Percentiles rank a stretch among this genome's conserved stretches.
Evolutionary conservation across 2,113 vertebrate species (phyloP).

Genomic region (Amblyopsis rosae): DNA sequence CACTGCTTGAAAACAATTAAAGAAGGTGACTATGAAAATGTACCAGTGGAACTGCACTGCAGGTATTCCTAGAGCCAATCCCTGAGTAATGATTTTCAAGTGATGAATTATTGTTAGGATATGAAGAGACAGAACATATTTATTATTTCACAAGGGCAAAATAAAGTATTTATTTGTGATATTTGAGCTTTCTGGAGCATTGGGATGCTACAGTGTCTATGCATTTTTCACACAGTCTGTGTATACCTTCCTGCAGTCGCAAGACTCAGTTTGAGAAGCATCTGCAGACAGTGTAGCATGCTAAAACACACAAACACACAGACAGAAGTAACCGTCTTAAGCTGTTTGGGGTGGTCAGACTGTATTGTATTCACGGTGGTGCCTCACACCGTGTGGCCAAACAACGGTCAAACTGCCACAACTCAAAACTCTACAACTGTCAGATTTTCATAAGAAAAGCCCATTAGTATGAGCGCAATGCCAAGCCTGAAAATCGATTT

Average conservation of each 20-base stretch:
- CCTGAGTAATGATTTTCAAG: too few species aligned
- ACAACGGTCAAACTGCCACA: slow-evolving; percentile 35
- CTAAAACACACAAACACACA: too few species aligned
- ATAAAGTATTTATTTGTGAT: too few species aligned
- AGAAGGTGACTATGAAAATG: too few species aligned
- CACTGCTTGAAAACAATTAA: too few species aligned
- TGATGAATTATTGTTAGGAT: not conserved
- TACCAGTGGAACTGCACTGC: too few species aligned
- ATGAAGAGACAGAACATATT: not conserved
- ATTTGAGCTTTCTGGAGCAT: too few species aligned
- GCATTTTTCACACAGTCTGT: not conserved
- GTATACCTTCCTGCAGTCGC: not conserved
- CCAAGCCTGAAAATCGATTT: slow-evolving; percentile 52
- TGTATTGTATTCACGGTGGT: not conserved
- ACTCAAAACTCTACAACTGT: slow-evolving; percentile 20
- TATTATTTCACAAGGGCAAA: not conserved
- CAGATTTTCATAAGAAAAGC: slow-evolving; percentile 48
- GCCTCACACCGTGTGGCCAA: slow-evolving; percentile 2
- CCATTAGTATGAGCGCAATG: slow-evolving; percentile 41
- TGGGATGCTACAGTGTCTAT: not conserved
- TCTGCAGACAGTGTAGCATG: too few species aligned
- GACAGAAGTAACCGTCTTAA: not conserved
- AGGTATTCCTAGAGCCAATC: too few species aligned
- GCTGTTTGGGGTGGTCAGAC: slow-evolving; percentile 13
- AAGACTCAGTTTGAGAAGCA: too few species aligned